Conservation (phyloP, 1,140 invertebrate genomes). For the Macrostomum lignano region DNA sequence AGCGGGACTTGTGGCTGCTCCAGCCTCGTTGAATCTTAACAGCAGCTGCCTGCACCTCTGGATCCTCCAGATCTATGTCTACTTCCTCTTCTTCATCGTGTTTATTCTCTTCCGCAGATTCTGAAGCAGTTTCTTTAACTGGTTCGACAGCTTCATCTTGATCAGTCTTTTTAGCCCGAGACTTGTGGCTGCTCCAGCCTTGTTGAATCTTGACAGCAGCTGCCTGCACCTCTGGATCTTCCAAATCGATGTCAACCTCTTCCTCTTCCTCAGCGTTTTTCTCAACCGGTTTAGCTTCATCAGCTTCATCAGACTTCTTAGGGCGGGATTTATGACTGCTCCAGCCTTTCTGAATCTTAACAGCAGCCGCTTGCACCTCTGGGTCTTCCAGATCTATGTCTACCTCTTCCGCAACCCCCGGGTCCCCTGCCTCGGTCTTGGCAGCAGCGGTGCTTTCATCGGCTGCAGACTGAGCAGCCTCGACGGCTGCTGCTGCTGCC, state of each 20-base stretch:
- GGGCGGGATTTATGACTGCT: too few species aligned
- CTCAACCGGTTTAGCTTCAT: too few species aligned
- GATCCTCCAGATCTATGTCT: conserved; percentile 26
- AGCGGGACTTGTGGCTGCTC: too few species aligned
- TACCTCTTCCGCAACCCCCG: too few species aligned
- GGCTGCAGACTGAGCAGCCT: too few species aligned
- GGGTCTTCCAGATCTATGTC: too few species aligned
- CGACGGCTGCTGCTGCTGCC: too few species aligned
- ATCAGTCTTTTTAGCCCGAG: background rate
- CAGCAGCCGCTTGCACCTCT: too few species aligned
- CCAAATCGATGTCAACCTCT: conserved; percentile 17
- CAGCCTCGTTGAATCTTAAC: conserved; percentile 64
- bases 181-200: background rate
- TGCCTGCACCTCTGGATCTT: conserved; percentile 43
- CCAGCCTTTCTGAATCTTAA: too few species aligned
- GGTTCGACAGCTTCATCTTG: background rate
- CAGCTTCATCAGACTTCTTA: too few species aligned
- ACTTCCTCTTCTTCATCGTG: conserved; percentile 10
- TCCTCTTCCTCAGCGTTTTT: conserved; percentile 10
- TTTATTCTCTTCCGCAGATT: background rate
- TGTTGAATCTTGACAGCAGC: conserved; percentile 69
- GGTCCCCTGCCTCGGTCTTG: too few species aligned
- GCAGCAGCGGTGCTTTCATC: too few species aligned
- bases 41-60: conserved; percentile 52
- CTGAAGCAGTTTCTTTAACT: background rate